These are phyloP conservation scores for Rhodinocichla rosea DNA, from an alignment of 2,113 vertebrate species.

Conservation along the genomic window DNA sequence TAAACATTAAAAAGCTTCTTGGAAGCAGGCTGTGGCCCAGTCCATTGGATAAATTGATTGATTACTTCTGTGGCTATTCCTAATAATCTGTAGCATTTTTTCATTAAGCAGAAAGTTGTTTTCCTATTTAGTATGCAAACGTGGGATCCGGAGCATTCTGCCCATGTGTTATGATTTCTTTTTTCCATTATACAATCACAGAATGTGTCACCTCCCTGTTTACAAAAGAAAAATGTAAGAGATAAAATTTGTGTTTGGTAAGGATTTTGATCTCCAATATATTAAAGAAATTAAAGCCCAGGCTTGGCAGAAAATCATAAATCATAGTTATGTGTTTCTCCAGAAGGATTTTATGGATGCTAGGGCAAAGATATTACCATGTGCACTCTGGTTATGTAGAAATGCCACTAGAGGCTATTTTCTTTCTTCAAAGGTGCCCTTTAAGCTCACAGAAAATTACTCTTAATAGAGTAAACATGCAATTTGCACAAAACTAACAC, in stretches of 20 bases:
- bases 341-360: slow-evolving; percentile 34
- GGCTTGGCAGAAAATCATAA: slow-evolving; percentile 60
- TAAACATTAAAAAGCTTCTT: slow-evolving; percentile 56
- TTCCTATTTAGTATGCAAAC: slow-evolving; percentile 63
- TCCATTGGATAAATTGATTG: slow-evolving; percentile 43
- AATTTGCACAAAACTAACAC: slow-evolving; percentile 28
- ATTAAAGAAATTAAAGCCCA: slow-evolving; percentile 45
- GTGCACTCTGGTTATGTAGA: slow-evolving; percentile 22
- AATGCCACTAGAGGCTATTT: slow-evolving; percentile 46
- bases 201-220: slow-evolving; percentile 48
- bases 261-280: slow-evolving; percentile 64
- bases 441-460: slow-evolving; percentile 47
- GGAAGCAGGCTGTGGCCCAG: slow-evolving; percentile 37
- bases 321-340: slow-evolving; percentile 59
- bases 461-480: slow-evolving; percentile 51
- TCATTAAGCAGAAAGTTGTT: slow-evolving; percentile 69
- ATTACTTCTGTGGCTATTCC: slow-evolving; percentile 58
- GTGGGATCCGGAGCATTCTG: slow-evolving; percentile 24
- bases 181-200: slow-evolving; percentile 38
- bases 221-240: slow-evolving; percentile 42
- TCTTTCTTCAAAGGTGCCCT: slow-evolving; percentile 55
- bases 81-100: slow-evolving; percentile 68
- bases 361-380: slow-evolving; percentile 55
- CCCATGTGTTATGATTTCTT: slow-evolving; percentile 45
- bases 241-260: slow-evolving; percentile 64